Evolutionary conservation across 2,888 invertebrate genomes (phyloP), one percentile per base, ranked within the genome.

Genomic region (Archips xylosteana): DNA sequence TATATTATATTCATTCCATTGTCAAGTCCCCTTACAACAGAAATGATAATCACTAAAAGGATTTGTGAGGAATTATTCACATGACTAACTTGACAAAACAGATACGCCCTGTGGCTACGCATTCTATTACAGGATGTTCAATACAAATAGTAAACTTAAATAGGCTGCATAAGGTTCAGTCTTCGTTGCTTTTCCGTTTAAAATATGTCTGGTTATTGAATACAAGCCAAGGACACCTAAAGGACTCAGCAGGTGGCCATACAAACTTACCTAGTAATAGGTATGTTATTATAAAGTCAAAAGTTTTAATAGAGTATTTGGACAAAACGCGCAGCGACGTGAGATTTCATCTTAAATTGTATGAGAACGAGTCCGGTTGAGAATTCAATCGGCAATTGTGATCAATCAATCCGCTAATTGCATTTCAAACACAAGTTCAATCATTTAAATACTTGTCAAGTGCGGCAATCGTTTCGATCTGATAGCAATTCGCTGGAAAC

Each of bases 1-100:
- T 36, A 36, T 60, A 51, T 36, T 65, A 51, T 65, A 32, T 65
- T 49, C 49, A 13, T 65, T 51, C 82, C 77, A 85, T 91, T 92
- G 87, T 92, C 73, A 68, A 74, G 75, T 77, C 88, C 92, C 91
- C 85, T 89, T 82, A 59, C 78, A 86, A 87, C 83, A 87, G 82
- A 92, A 94, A 94, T 94, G 94, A 94, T 92, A 94, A 94, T 92
- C 86, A 85, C 83, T 87, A 87, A 91, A 93, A 93, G 91, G 92
- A 92, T 92, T 94, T 91, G 88, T 92, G 86, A 85, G 82, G 87
- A 91, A 86, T 90, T 89, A 91, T 92, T 93, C 92, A 92, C 90
- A 86, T 90, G 87, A 92, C 85, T 92, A 83, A 87, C 85, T 90
- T 89, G 86, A 91, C 90, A 90, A 89, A 88, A 87, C 84, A 91